A percentile compares a stretch with the other conserved stretches of the same genome.
Conservation (phyloP, 2,888 invertebrate genomes). For the Agonopterix heracliana region DNA sequence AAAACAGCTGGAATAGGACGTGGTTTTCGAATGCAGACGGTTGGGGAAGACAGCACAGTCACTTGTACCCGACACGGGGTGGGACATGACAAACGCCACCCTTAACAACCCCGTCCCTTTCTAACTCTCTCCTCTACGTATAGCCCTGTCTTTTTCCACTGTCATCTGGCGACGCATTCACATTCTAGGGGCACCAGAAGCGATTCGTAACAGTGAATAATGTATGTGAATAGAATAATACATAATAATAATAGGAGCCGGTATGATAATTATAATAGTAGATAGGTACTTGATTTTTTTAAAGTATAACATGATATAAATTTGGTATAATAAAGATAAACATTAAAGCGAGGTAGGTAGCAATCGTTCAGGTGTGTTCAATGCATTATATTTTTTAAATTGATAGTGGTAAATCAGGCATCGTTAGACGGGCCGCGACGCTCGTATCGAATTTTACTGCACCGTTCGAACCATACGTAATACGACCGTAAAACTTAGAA, state of each 20-base stretch:
- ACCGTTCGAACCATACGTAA: conserved; percentile 44
- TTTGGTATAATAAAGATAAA: conserved; percentile 45
- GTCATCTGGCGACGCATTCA: conserved; percentile 67
- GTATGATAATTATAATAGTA: not conserved
- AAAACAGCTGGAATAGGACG: conserved; percentile 29
- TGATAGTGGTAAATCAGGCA: conserved; percentile 67
- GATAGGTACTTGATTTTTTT: not conserved
- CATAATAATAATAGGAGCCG: conserved; percentile 44
- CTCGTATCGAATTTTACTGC: conserved; percentile 69
- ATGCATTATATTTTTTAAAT: conserved; percentile 49
- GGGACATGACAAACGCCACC: conserved; percentile 66
- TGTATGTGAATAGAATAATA: conserved; percentile 56
- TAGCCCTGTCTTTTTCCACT: conserved; percentile 33
- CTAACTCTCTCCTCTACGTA: conserved; percentile 24
- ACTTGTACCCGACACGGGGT: conserved; percentile 69
- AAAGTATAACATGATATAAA: conserved; percentile 25
- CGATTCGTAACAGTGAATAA: conserved; percentile 72
- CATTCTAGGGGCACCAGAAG: conserved; percentile 61
- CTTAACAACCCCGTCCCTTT: conserved; percentile 44
- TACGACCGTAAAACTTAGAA: conserved; percentile 68
- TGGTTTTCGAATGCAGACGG: conserved; percentile 57
- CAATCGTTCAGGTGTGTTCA: conserved; percentile 56
- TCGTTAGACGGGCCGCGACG: conserved; percentile 57
- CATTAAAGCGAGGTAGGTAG: conserved; percentile 46
- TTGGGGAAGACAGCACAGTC: conserved; percentile 65